Evolutionary conservation across 2,888 invertebrate genomes (phyloP), one percentile per base, ranked within the genome.

Genomic region (Meiosimyza decipiens): DNA sequence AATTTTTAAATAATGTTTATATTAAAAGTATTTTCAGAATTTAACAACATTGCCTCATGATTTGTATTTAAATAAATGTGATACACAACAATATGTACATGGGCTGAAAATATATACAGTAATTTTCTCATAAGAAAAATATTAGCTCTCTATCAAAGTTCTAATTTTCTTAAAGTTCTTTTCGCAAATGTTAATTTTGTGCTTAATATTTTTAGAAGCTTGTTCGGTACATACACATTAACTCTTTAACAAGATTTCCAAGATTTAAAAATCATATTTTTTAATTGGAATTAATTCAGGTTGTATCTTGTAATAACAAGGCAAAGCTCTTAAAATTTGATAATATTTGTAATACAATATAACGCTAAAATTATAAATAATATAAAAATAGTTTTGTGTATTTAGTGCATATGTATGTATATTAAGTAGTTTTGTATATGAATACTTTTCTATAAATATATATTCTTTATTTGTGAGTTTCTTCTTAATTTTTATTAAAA

Each of bases 101-200:
- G 22, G 22, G 2, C 22, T 2, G 22, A 22, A 22, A 22, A 22
- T 22, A 22, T 22, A 22, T 22, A 22, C 22, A 2, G 22, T 2
- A 2, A 22, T 1, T 22, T 22, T 22, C 22, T 22, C 22, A 22
- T 22, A 22, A 22, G 2, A 22, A 22, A 22, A 22, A 22, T 22
- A 22, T 22, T 22, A 22, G 22, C 22, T 22, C 22, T 22, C n/a
- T n/a, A n/a, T n/a, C 22, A 22, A 22, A 22, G 22, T 22, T 22
- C 22, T 22, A 2, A 2, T 22, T 2, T 22, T 22, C 22, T 22
- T 71, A 75, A 71, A 70, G 65, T 67, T 52, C 69, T 74, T 47
- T 52, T 54, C 73, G 73, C 63, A 65, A 54, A 68, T 55, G 52
- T 69, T 40, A 60, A 54, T 71, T 57, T 55, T 65, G 2, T 65